Evolutionary conservation across 2,888 invertebrate genomes (phyloP).

Genomic region (Schizotus pectinicornis): DNA sequence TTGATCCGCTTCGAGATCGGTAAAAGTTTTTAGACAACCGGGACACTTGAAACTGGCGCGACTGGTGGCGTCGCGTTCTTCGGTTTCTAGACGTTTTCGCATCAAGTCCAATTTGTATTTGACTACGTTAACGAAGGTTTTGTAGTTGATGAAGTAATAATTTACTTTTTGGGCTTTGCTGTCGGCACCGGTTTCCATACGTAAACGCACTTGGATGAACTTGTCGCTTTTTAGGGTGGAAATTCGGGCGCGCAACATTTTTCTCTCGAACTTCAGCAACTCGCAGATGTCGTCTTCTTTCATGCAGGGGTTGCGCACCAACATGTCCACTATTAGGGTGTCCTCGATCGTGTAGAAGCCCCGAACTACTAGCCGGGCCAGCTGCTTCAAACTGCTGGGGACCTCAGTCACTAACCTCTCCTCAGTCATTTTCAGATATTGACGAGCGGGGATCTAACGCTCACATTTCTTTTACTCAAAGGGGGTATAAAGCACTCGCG

Average conservation of each 20-base stretch:
- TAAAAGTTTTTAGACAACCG: conserved; percentile 90
- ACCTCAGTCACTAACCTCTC: conserved; percentile 87
- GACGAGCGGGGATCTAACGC: too few species aligned
- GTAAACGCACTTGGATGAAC: conserved; percentile 88
- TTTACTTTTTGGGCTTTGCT: conserved; percentile 95
- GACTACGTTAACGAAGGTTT: conserved; percentile 95
- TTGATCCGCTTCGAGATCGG: conserved; percentile 93
- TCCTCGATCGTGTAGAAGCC: conserved; percentile 96
- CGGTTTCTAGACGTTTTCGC: conserved; percentile 93
- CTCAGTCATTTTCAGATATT: conserved; percentile 65
- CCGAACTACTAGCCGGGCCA: conserved; percentile 88
- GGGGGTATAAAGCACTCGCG: too few species aligned
- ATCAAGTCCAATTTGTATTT: conserved; percentile 97
- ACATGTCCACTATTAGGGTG: conserved; percentile 92
- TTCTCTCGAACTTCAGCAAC: conserved; percentile 89
- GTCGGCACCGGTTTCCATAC: conserved; percentile 95
- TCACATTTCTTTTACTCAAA: too few species aligned
- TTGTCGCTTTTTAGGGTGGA: conserved; percentile 88
- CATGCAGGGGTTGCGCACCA: conserved; percentile 94
- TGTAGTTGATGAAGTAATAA: conserved; percentile 97
- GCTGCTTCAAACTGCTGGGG: conserved; percentile 89
- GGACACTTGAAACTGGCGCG: conserved; percentile 95
- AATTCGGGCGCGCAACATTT: conserved; percentile 89
- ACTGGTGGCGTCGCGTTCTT: conserved; percentile 93
- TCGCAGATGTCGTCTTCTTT: conserved; percentile 92